Percentiles rank a stretch among this genome's conserved stretches.
These are phyloP conservation scores for Chymomyza procnemis DNA, from an alignment of 2,888 invertebrate genomes.

Conservation along the genomic window DNA sequence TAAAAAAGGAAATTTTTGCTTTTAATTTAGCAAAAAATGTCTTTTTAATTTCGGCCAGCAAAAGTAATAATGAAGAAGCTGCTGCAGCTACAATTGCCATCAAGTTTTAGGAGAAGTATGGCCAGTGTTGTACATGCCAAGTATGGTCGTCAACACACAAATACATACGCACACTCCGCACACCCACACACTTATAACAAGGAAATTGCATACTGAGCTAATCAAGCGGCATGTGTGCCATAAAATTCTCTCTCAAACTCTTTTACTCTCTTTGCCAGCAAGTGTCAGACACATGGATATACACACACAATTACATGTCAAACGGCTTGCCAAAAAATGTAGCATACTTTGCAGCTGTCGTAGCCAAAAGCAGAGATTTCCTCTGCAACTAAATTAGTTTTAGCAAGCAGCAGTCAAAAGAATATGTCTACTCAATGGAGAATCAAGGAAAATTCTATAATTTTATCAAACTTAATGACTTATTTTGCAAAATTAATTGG, in stretches of 20 bases:
- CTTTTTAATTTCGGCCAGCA: constrained; percentile 54
- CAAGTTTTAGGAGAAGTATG: neutral
- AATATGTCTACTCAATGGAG: no score
- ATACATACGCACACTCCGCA: neutral
- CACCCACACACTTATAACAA: neutral
- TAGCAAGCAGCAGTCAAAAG: no score
- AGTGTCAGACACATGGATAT: constrained; percentile 24
- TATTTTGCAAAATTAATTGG: no score
- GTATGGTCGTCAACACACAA: neutral
- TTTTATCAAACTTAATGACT: no score
- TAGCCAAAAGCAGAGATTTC: neutral
- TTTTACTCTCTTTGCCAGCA: no score
- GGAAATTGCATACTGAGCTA: constrained; percentile 33
- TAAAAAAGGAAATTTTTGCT: constrained; percentile 49
- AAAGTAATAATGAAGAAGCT: constrained; percentile 26
- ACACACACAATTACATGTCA: constrained; percentile 4
- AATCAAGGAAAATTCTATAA: no score
- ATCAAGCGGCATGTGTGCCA: constrained; percentile 37
- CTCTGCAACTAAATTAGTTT: neutral
- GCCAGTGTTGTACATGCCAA: neutral
- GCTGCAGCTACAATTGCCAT: neutral
- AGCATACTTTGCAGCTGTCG: constrained; percentile 29
- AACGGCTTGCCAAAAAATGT: neutral
- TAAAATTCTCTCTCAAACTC: neutral
- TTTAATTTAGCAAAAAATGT: constrained; percentile 66